Conservation (phyloP, 2,888 invertebrate species). For the Laothoe populi region DNA sequence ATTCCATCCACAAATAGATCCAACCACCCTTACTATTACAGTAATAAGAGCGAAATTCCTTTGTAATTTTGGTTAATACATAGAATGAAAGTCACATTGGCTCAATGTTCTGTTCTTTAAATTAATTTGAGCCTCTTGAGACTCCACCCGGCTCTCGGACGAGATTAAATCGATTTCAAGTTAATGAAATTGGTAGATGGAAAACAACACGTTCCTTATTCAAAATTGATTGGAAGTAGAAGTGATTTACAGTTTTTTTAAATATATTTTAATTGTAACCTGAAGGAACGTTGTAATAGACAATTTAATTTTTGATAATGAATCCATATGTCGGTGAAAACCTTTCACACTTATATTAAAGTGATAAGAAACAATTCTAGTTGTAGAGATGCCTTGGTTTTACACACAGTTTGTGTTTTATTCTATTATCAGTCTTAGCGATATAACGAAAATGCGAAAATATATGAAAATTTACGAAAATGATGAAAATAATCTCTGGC, state of each 20-base stretch:
- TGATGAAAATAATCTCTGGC: too few species aligned
- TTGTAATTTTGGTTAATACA: slow-evolving; percentile 24
- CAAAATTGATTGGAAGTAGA: slow-evolving; percentile 20
- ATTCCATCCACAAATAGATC: slow-evolving; percentile 21
- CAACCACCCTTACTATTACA: slow-evolving; percentile 35
- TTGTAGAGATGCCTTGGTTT: background rate
- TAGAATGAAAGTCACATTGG: slow-evolving; percentile 32
- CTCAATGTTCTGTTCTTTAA: slow-evolving; percentile 74
- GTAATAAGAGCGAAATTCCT: slow-evolving; percentile 44
- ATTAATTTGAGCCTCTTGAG: slow-evolving; percentile 81
- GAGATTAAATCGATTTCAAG: slow-evolving; percentile 74
- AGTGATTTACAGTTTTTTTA: background rate
- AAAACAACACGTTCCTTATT: slow-evolving; percentile 18
- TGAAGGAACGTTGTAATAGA: background rate
- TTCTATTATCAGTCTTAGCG: too few species aligned
- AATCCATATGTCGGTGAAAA: background rate
- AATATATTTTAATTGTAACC: slow-evolving; percentile 11
- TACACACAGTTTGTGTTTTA: too few species aligned
- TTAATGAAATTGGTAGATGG: slow-evolving; percentile 59
- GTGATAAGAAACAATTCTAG: background rate
- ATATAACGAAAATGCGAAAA: too few species aligned
- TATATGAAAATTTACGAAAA: too few species aligned
- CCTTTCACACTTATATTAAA: background rate
- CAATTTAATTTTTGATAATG: background rate
- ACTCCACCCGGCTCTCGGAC: slow-evolving; percentile 58